Percentiles rank a stretch among this genome's conserved stretches.
These are phyloP conservation scores for Monochamus alternatus DNA, from an alignment of 2,888 invertebrate genomes.

Conservation along the genomic window DNA sequence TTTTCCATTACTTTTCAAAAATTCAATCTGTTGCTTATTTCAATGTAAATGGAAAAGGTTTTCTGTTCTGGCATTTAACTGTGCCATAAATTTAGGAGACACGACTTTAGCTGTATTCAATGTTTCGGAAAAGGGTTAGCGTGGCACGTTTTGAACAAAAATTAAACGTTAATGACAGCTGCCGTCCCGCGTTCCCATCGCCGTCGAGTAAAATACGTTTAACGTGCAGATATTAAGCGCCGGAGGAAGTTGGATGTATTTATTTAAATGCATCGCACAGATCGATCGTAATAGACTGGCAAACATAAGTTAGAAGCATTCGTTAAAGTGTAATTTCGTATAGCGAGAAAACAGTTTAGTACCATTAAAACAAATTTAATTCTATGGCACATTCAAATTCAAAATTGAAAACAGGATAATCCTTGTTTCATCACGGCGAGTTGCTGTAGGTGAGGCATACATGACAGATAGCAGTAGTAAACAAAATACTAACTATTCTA, in stretches of 20 bases:
- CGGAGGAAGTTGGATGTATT: neutral
- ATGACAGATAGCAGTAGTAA: too few species aligned
- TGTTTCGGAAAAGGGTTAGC: slow-evolving; percentile 16
- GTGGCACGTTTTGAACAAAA: slow-evolving; percentile 3
- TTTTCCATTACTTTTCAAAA: too few species aligned
- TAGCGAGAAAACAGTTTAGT: too few species aligned
- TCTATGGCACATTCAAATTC: too few species aligned
- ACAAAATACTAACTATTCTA: too few species aligned
- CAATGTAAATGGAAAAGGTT: neutral
- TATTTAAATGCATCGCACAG: neutral
- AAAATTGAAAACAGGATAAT: too few species aligned
- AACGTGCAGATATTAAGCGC: neutral
- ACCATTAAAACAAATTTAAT: too few species aligned
- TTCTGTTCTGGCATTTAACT: neutral
- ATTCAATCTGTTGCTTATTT: neutral
- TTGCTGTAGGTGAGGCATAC: too few species aligned
- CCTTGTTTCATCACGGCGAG: too few species aligned
- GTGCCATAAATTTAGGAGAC: slow-evolving; percentile 5
- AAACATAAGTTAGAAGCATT: neutral
- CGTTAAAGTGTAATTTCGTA: neutral
- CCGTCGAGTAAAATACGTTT: slow-evolving; percentile 7
- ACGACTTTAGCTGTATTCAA: slow-evolving; percentile 17
- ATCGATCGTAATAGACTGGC: neutral
- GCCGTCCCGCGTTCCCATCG: neutral
- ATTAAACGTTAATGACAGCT: slow-evolving; percentile 22